Base-by-base conservation (phyloP, 2,888 invertebrate genomes). In the Elmis aenea region DNA sequence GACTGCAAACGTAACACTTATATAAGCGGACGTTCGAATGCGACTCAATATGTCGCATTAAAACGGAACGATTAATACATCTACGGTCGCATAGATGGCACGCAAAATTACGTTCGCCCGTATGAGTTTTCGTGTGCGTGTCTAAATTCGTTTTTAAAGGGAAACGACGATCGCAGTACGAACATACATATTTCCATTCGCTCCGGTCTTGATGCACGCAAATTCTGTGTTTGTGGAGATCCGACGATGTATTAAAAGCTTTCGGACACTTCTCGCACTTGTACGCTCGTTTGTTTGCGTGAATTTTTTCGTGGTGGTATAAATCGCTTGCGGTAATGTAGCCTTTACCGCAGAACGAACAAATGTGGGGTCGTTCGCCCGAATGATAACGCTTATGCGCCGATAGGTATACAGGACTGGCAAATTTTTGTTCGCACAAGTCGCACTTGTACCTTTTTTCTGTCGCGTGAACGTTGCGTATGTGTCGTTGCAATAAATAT, bases 1-100 rank as follows among this genome's bases (percentile, higher is more conserved):
- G 66, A 24, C 64, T 62, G 48, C 77, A 77, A 41, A 74, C 66
- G 16, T 68, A 59, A 51, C 77, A 77, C 25, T 52, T 56, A 37
- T 53, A 63, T 3, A 55, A 44, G 16, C 57, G 48, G 5, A 55
- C 49, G 20, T 58, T 55, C 1, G 59, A 53, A 46, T 64, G 64
- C 9, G 61, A 59, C 13, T 54, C 56, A 15, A 64, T 54, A 33
- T 64, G 64, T 5, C 61, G 39, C 14, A 46, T 50, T 15, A 64
- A 45, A 3, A 58, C 59, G 12, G 59, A 61, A 13, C 48, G 50
- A 32, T 57, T 61, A 11, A 62, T 61, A 32, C 59, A 63, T 26
- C 52, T 53, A 9, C 55, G 49, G 11, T 60, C 58, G 32, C 64
- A 64, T 3, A 64, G 34, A 34, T 63, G 62, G 25, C 64, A 64